A percentile compares a stretch with the other conserved stretches of the same genome.
These are phyloP conservation scores for Thysanoteuthis rhombus DNA, from an alignment of 2,888 invertebrate species.

Conservation along the genomic window DNA sequence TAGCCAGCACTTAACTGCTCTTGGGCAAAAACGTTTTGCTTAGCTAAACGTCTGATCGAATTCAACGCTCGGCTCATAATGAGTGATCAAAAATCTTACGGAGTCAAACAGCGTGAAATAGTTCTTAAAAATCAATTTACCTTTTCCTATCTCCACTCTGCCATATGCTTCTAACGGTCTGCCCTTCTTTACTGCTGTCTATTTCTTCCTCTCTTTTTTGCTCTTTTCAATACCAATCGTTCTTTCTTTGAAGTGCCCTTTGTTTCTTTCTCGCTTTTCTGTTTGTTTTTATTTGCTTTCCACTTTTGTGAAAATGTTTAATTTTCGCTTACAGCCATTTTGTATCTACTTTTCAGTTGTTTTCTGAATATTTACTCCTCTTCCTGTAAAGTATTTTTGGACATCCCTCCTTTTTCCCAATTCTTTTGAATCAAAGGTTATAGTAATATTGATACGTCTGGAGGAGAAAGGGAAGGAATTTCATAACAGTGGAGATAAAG, in stretches of 20 bases:
- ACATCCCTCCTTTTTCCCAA: not conserved
- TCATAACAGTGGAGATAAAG: not conserved
- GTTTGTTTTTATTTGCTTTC: not conserved
- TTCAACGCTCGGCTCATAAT: not conserved
- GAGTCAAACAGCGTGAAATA: constrained; percentile 12
- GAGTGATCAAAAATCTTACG: constrained; percentile 12
- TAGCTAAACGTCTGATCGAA: constrained; percentile 12
- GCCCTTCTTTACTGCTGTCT: not conserved
- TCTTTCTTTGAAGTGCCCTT: not conserved
- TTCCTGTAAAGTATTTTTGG: not conserved
- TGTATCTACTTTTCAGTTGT: not conserved
- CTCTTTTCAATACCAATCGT: not conserved
- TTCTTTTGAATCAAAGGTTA: not conserved
- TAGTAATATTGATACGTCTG: not conserved
- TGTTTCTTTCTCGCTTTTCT: not conserved
- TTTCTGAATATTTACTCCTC: not conserved
- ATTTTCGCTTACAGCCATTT: not conserved
- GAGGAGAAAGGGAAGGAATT: not conserved
- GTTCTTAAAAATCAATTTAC: constrained; percentile 12
- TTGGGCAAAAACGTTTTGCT: constrained; percentile 12
- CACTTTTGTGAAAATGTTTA: not conserved
- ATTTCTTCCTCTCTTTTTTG: not conserved
- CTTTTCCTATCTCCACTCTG: not conserved
- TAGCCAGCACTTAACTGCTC: constrained; percentile 12
- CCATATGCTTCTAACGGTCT: not conserved